Base-by-base conservation (phyloP, 1,140 invertebrate species). In the Lineus longissimus region DNA sequence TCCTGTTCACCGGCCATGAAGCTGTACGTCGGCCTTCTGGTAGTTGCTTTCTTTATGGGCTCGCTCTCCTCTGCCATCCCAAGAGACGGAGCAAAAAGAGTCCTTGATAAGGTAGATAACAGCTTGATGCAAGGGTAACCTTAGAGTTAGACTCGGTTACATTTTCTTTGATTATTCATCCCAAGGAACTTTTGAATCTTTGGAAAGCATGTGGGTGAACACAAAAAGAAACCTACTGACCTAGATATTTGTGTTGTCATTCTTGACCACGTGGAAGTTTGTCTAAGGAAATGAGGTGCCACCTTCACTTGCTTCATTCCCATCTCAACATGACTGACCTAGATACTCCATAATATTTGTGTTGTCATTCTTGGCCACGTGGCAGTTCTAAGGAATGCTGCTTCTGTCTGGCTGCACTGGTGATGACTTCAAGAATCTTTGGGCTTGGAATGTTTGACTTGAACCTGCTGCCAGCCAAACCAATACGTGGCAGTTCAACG, bases 71-170 rank as follows among this genome's bases (percentile, higher is more conserved):
- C 76, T 51, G 86, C 84, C n/a, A 82, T 88, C 59, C 87, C 87
- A 15, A 87, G 87, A 76, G 86, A 86, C 59, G 85, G 86, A 40
- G 77, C 82, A 55, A 84, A 83, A 66, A 77, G 83, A 17, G 74
- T 84, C 40, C 78, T 85, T 45, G 82, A 86, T 61, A 82, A 85
- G 77, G 87, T 87, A 73, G 55, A 19, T 36, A 15, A 15, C 33
- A 36, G 4, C 33, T 7, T n/a, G n/a, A n/a, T n/a, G n/a, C n/a
- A n/a, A n/a, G n/a, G n/a, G n/a, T n/a, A n/a, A n/a, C n/a, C n/a
- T n/a, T n/a, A n/a, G n/a, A n/a, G n/a, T n/a, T n/a, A n/a, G n/a
- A n/a, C n/a, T n/a, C n/a, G n/a, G n/a, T n/a, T n/a, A n/a, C n/a
- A n/a, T n/a, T n/a, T n/a, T n/a, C n/a, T n/a, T n/a, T n/a, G n/a